phyloP scores from a whole-genome alignment of 2,797 vertebrate species.

The Lagodon rhomboides region DNA sequence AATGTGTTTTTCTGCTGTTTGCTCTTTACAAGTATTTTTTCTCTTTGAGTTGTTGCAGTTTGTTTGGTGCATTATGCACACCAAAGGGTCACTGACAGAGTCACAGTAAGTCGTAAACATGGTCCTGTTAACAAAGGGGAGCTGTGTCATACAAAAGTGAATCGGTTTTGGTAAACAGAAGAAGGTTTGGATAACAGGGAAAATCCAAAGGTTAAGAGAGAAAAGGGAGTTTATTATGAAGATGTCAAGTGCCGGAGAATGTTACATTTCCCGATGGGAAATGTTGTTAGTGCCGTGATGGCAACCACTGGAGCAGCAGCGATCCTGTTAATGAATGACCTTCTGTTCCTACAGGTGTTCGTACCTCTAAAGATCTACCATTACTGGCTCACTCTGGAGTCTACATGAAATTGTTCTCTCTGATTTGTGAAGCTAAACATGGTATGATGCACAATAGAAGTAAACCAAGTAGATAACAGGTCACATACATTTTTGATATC shows the following conservation, averaged over 20 bases:
- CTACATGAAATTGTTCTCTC: background rate
- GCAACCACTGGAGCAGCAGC: background rate
- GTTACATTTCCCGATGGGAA: background rate
- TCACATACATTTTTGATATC: background rate
- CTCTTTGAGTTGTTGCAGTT: background rate
- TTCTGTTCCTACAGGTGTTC: background rate
- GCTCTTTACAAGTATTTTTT: background rate
- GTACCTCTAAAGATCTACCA: background rate
- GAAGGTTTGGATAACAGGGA: conserved; percentile 6
- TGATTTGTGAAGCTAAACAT: background rate
- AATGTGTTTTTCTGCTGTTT: background rate
- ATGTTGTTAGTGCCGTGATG: background rate
- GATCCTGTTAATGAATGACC: background rate
- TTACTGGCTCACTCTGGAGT: background rate
- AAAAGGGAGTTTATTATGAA: background rate
- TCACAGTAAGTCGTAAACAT: conserved; percentile 9
- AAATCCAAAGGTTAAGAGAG: background rate
- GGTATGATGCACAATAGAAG: too few relatives aligned
- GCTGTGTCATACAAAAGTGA: background rate
- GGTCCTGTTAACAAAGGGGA: background rate
- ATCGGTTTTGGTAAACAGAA: conserved; percentile 14
- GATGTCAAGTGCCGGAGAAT: background rate
- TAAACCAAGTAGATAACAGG: background rate
- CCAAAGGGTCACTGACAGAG: background rate
- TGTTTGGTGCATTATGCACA: background rate